These are phyloP conservation scores for Daubentonia madagascariensis DNA, from an alignment of 2,113 vertebrate species.

Conservation along the genomic window DNA sequence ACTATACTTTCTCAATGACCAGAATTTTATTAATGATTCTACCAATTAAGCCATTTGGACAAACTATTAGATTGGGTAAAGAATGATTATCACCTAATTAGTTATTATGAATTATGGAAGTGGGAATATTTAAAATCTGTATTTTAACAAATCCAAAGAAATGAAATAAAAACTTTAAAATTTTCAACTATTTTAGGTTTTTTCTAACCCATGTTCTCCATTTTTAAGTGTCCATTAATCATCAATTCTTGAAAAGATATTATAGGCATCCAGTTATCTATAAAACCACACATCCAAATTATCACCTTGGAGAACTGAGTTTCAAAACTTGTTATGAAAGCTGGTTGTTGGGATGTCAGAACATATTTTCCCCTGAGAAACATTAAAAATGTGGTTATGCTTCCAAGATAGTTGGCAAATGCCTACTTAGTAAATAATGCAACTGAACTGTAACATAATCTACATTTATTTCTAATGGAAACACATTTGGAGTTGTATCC, in stretches of 20 bases:
- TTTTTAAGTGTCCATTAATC: neutral
- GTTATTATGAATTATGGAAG: neutral
- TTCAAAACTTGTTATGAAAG: conserved; percentile 8
- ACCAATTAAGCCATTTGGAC: neutral
- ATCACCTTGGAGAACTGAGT: neutral
- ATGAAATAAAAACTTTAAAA: neutral
- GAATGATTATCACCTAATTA: neutral
- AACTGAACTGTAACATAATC: neutral
- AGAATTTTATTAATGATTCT: neutral
- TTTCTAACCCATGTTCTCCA: neutral
- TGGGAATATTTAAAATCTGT: neutral
- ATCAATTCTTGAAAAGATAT: neutral
- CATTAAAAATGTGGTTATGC: neutral
- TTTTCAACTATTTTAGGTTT: neutral
- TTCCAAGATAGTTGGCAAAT: neutral
- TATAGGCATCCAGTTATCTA: neutral
- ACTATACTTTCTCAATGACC: neutral
- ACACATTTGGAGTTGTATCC: neutral
- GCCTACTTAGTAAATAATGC: neutral
- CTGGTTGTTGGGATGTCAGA: neutral
- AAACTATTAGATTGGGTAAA: neutral
- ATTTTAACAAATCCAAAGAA: conserved; percentile 22
- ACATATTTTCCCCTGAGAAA: neutral
- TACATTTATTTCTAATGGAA: neutral
- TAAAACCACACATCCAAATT: neutral